Percentiles rank a stretch among this genome's conserved stretches.
phyloP scores from a whole-genome alignment of 92 coral and sea anemone species.

The Bergia sp. region DNA sequence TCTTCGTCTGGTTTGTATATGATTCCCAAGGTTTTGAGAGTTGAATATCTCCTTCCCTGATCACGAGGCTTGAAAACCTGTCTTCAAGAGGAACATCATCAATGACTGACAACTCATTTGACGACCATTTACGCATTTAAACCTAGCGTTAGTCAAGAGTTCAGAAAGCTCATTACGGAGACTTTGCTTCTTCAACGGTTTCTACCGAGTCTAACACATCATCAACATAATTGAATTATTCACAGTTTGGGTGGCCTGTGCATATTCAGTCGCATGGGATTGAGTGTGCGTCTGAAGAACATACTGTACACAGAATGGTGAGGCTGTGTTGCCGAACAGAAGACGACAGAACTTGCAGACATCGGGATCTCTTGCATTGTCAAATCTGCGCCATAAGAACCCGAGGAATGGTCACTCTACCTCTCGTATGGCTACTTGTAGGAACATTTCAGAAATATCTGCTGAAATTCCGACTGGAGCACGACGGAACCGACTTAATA shows the following conservation, averaged over 20 bases:
- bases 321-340: conserved; percentile 60
- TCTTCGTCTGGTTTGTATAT: conserved; percentile 54
- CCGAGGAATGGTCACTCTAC: conserved; percentile 1
- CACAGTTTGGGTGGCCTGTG: conserved; percentile 63
- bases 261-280: conserved; percentile 32
- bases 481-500: no score
- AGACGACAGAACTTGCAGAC: conserved; percentile 49
- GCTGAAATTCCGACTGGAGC: no score
- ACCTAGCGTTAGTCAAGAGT: conserved; percentile 49
- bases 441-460: no score
- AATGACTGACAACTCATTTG: conserved; percentile 46
- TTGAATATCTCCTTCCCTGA: not conserved
- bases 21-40: conserved; percentile 51
- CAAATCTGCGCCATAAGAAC: conserved; percentile 46
- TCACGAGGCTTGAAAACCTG: not conserved
- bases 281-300: conserved; percentile 49
- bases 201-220: conserved; percentile 67
- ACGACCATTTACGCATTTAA: conserved; percentile 53
- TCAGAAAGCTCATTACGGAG: conserved; percentile 48
- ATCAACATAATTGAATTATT: conserved; percentile 59
- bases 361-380: conserved; percentile 42
- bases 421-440: no score
- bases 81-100: conserved; percentile 49
- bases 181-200: conserved; percentile 53
- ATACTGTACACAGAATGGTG: conserved; percentile 61